Evolutionary conservation across 1,140 invertebrate species (phyloP), one percentile per base, ranked within the genome.

Genomic region (Phthorimaea operculella): DNA sequence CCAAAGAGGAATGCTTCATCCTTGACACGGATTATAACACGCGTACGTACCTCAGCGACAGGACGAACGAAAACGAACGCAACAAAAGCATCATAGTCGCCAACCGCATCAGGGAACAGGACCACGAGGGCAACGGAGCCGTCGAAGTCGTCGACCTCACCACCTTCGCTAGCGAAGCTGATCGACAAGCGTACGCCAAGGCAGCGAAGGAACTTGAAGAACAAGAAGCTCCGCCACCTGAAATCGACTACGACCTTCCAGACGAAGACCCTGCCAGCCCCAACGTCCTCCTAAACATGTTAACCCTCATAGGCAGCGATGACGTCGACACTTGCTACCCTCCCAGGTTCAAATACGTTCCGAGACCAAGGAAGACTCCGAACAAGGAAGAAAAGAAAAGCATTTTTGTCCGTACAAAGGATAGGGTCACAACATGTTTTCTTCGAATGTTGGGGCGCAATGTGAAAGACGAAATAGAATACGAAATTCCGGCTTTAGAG

Each of bases 21-120:
- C 16, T 47, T 4, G 44, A 47, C 16, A 47, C 44, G 15, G 16
- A 17, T 47, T 47, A 47, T 16, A 47, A 47, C 44, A 47, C 44
- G 16, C 44, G 44, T 1, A 15, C 44, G 3, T 47, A 47, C 15
- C 8, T 47, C 16, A 47, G 44, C 15, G 16, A 47, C 16, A 17
- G 44, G 15, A 17, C 44, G 15, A n/a, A 11, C n/a, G 15, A 15
- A 3, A 9, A 17, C 15, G 44, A 47, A 9, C 12, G 44, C 12
- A 16, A 47, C 9, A 47, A 17, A 16, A 47, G n/a, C n/a, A 16
- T 47, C 16, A 9, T 17, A n/a, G 44, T 17, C 11, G 44, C 44
- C n/a, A 47, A 47, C 4, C 16, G 9, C 3, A 47, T 47, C 8
- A 5, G 44, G 9, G 44, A 47, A 47, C 9, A 15, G n/a, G 44